Base-by-base conservation (phyloP, 2,888 invertebrate genomes). In the Pristionchus exspectatus region DNA sequence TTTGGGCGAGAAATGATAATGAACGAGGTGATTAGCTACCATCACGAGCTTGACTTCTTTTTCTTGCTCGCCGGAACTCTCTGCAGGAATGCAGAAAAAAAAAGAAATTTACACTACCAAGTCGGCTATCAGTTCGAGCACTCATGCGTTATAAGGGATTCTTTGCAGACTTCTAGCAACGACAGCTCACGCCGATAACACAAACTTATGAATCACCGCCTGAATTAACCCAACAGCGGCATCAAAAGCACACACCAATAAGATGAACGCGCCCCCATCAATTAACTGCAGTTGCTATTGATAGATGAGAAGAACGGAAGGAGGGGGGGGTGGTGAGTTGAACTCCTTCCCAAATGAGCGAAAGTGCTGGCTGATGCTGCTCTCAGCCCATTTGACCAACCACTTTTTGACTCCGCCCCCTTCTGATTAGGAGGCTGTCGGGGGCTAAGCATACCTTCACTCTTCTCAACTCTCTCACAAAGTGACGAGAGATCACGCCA, bases 301-400 rank as follows among this genome's bases (percentile, higher is more conserved):
- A 72, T 72, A 72, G 30, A 72, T 33, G 44, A 50, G 44, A 50
- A 33, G 30, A 72, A 27, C 18, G 27, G 72, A 33, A 9, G 72
- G 30, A 30, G 10, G 69, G 27, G 30, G 30, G 33, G 30, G 33
- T 1, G 33, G 30, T 33, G 0, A 30, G 72, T 72, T 72, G 72
- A 72, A 72, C 72, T 12, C 27, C 27, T 27, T 27, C 69, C 24
- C 30, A 27, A 27, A 33, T n/a, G 27, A 27, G 72, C 30, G 72
- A 72, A 72, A 72, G 72, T 72, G 72, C 72, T 72, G n/a, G n/a
- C 24, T 69, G n/a, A 38, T 38, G 38, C 38, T 38, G 38, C 38
- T 38, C 38, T 27, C 12, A 5, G 33, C 33, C 30, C 72, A 72
- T 72, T 72, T 27, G 66, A 27, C 66, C 66, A 72, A 72, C 30